phyloP scores from a whole-genome alignment of 2,113 vertebrate genomes.

The Seriola aureovittata region DNA sequence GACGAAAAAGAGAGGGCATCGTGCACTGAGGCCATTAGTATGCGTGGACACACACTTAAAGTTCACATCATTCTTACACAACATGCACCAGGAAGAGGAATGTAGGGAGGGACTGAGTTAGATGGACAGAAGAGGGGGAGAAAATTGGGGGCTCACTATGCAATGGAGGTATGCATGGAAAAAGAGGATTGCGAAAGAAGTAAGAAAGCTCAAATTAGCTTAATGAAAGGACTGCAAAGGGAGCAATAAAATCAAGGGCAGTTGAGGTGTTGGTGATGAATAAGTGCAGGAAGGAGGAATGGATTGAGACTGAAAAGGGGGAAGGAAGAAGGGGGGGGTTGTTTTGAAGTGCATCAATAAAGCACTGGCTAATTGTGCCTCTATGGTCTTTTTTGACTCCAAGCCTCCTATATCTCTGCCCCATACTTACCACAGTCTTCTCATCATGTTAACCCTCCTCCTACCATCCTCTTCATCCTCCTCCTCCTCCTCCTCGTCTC shows the following conservation, averaged over 20 bases:
- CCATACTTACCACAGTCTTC: not conserved
- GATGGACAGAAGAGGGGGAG: not conserved
- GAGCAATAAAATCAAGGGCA: constrained; percentile 55
- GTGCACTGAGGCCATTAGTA: constrained; percentile 15
- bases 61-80: constrained; percentile 48
- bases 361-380: constrained; percentile 49
- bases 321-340: not conserved
- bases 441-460: not conserved
- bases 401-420: constrained; percentile 3
- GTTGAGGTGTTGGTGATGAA: constrained; percentile 45
- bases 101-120: not conserved
- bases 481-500: constrained; percentile 15
- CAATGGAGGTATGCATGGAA: not conserved
- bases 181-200: constrained; percentile 37
- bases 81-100: constrained; percentile 40
- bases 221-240: constrained; percentile 52
- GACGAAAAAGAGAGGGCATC: not conserved
- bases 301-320: constrained; percentile 27
- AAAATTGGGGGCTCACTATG: not conserved
- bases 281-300: constrained; percentile 47
- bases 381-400: constrained; percentile 5
- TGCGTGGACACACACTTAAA: constrained; percentile 23
- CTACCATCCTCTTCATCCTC: not conserved
- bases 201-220: constrained; percentile 52
- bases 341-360: constrained; percentile 51